A percentile compares a stretch with the other conserved stretches of the same genome.
phyloP scores from a whole-genome alignment of 2,113 vertebrate species.

The Amphilophus citrinellus region DNA sequence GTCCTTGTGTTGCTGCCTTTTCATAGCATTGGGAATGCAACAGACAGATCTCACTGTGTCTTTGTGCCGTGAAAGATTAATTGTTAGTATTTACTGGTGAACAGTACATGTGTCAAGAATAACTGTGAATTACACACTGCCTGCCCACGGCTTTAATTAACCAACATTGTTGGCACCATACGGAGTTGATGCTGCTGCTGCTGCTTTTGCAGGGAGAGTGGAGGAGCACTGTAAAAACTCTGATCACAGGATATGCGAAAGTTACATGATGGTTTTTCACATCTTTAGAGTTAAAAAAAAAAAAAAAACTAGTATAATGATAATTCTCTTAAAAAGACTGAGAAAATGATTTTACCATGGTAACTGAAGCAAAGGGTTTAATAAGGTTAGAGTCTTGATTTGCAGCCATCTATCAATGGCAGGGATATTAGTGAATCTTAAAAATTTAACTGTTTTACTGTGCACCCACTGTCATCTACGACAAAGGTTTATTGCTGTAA shows the following conservation, averaged over 20 bases:
- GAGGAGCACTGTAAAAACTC: constrained; percentile 30
- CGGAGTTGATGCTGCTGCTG: constrained; percentile 50
- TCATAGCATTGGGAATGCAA: constrained; percentile 16
- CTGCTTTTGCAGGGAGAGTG: constrained; percentile 48
- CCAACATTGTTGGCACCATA: constrained; percentile 68
- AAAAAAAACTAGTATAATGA: constrained; percentile 12
- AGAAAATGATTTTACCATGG: constrained; percentile 29
- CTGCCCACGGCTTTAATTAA: constrained; percentile 80
- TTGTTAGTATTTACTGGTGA: constrained; percentile 79
- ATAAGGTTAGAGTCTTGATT: constrained; percentile 14
- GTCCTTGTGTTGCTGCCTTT: constrained; percentile 16
- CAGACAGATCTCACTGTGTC: constrained; percentile 63
- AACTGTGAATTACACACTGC: constrained; percentile 80
- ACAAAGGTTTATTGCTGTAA: neutral
- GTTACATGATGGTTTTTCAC: constrained; percentile 3
- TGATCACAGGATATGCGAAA: constrained; percentile 10
- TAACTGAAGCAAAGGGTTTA: neutral
- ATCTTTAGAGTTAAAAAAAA: neutral
- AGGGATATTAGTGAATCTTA: neutral
- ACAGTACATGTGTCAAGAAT: constrained; percentile 78
- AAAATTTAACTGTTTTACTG: neutral
- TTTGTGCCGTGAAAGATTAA: constrained; percentile 75
- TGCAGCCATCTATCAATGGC: constrained; percentile 2
- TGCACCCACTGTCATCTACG: neutral
- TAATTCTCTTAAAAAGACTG: neutral